Conservation (phyloP, 2,113 vertebrate species). For the Rhombomys opimus region DNA sequence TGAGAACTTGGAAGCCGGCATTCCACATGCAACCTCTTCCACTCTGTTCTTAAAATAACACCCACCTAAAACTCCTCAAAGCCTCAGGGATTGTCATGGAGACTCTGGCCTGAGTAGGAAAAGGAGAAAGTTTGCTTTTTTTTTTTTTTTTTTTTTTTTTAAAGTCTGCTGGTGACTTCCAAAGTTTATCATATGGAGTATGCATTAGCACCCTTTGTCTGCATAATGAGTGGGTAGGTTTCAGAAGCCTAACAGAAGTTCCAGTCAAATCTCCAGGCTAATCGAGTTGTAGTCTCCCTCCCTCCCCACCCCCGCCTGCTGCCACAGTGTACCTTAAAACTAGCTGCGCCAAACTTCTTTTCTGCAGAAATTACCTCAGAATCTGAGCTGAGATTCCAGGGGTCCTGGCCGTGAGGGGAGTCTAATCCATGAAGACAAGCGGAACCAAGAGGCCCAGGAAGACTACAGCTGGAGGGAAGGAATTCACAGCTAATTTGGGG, state of each 20-base stretch:
- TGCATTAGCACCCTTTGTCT: slow-evolving; percentile 27
- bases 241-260: slow-evolving; percentile 35
- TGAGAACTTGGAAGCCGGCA: not conserved
- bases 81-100: not conserved
- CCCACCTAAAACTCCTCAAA: not conserved
- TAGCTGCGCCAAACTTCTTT: slow-evolving; percentile 27
- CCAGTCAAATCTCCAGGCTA: slow-evolving; percentile 2
- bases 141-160: not conserved
- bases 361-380: slow-evolving; percentile 56
- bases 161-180: not conserved
- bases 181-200: not conserved
- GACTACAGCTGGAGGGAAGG: slow-evolving; percentile 43
- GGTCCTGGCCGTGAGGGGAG: slow-evolving; percentile 51
- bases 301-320: not conserved
- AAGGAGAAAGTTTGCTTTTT: not conserved
- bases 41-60: not conserved
- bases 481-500: slow-evolving; percentile 57
- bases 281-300: not conserved
- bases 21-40: not conserved
- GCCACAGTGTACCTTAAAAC: not conserved
- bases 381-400: slow-evolving; percentile 55
- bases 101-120: not conserved
- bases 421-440: slow-evolving; percentile 55
- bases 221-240: slow-evolving; percentile 10
- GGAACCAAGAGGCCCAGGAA: slow-evolving; percentile 12